Evolutionary conservation across 1,140 invertebrate genomes (phyloP).

Genomic region (Eciton burchellii): DNA sequence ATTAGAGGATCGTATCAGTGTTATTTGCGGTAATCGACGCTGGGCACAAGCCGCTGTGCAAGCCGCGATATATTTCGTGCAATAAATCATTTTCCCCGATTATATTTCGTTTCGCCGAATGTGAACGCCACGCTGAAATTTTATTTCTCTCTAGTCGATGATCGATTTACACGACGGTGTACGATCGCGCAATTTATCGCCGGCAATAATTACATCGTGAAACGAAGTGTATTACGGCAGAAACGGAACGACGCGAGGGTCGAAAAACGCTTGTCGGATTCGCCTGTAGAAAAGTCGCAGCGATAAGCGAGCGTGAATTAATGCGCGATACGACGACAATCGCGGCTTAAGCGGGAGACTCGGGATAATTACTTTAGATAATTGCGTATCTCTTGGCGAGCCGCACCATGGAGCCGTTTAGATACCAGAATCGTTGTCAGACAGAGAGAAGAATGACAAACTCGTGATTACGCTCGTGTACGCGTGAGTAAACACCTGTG

Average conservation of each 20-base stretch:
- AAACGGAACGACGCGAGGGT: constrained; percentile 22
- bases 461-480: constrained; percentile 11
- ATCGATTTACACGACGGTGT: constrained; percentile 26
- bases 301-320: constrained; percentile 40
- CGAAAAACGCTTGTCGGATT: constrained; percentile 33
- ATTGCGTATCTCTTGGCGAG: constrained; percentile 27
- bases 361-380: constrained; percentile 52
- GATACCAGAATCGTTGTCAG: constrained; percentile 31
- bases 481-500: neutral
- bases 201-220: constrained; percentile 52
- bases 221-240: constrained; percentile 43
- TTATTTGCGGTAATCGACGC: constrained; percentile 26
- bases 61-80: constrained; percentile 13
- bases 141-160: constrained; percentile 45
- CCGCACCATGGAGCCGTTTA: constrained; percentile 34
- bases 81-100: constrained; percentile 49
- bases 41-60: neutral
- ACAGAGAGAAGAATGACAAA: constrained; percentile 37
- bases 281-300: constrained; percentile 28
- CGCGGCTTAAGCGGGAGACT: constrained; percentile 35
- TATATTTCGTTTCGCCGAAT: constrained; percentile 38
- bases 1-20: neutral
- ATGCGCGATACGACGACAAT: constrained; percentile 44
- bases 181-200: constrained; percentile 39
- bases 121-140: constrained; percentile 19